These are phyloP conservation scores for Hoplostethus mediterraneus DNA, from an alignment of 2,797 vertebrate genomes.

Conservation along the genomic window DNA sequence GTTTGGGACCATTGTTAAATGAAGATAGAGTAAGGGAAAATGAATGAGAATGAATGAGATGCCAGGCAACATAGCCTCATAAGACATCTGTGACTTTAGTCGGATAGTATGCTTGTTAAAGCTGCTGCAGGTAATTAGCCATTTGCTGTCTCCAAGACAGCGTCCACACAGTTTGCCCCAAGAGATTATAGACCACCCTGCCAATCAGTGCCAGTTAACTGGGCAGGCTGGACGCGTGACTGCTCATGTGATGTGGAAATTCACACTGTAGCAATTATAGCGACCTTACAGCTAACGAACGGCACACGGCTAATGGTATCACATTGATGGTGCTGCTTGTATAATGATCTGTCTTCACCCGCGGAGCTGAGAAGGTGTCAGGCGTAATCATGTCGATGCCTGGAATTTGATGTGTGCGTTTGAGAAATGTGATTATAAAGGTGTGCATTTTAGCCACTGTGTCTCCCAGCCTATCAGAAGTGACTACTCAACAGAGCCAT, in stretches of 20 bases:
- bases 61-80: background rate
- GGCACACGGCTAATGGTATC: background rate
- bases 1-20: background rate
- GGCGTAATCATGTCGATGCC: background rate
- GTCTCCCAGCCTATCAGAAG: no score
- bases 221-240: background rate
- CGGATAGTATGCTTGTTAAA: background rate
- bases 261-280: background rate
- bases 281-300: background rate
- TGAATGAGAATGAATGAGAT: background rate
- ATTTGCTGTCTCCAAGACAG: background rate
- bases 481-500: no score
- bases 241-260: background rate
- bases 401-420: background rate
- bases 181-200: no score
- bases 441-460: background rate
- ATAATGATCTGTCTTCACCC: background rate
- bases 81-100: background rate
- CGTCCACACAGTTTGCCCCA: background rate
- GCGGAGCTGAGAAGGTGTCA: background rate
- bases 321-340: background rate
- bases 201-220: no score
- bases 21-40: background rate
- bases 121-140: background rate
- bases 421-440: background rate